phyloP scores from a whole-genome alignment of 2,113 vertebrate genomes.

The Onychorhynchus coronatus region DNA sequence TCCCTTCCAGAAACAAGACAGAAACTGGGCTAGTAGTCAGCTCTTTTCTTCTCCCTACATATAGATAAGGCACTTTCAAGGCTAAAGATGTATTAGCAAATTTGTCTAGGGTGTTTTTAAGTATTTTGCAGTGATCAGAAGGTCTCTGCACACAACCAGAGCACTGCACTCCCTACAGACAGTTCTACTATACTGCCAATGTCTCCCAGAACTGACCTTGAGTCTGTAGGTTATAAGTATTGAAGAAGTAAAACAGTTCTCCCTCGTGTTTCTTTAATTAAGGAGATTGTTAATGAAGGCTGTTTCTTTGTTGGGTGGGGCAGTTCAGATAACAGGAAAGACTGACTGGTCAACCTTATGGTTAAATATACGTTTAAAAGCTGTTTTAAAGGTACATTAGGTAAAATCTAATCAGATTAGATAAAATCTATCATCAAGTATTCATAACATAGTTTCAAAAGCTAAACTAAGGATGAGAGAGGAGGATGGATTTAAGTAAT shows the following conservation, averaged over 20 bases:
- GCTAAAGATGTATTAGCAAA: neutral
- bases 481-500: neutral
- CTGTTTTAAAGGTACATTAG: neutral
- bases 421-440: neutral
- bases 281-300: neutral
- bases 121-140: neutral
- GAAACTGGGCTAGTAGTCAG: neutral
- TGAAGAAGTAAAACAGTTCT: neutral
- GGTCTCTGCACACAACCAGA: neutral
- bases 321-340: neutral
- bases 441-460: neutral
- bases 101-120: neutral
- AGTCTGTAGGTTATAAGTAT: neutral
- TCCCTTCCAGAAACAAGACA: neutral
- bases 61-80: neutral
- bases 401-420: neutral
- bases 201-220: neutral
- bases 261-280: neutral
- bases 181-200: neutral
- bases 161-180: neutral
- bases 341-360: neutral
- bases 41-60: neutral
- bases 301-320: neutral
- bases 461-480: neutral
- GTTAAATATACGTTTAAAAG: neutral